Evolutionary conservation across 1,140 invertebrate genomes (phyloP).

Genomic region (Agrypnia vestita): DNA sequence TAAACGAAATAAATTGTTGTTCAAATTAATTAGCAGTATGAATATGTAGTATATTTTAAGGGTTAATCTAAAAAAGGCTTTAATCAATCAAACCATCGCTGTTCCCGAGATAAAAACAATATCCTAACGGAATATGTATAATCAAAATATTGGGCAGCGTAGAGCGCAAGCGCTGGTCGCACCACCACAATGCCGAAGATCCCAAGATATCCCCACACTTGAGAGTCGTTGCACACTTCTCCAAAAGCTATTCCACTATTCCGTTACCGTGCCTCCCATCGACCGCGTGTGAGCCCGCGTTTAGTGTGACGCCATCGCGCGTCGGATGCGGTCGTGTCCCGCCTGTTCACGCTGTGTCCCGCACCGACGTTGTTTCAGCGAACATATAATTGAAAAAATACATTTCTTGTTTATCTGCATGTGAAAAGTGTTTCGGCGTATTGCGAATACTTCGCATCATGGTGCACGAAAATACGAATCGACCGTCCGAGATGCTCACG

Average conservation of each 20-base stretch:
- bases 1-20: no score
- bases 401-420: conserved; percentile 15
- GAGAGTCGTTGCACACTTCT: conserved; percentile 28
- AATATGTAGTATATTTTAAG: no score
- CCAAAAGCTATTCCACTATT: conserved; percentile 41
- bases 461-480: conserved; percentile 1
- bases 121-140: conserved; percentile 27
- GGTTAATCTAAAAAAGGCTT: background rate
- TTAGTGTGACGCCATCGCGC: conserved; percentile 54
- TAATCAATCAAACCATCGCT: conserved; percentile 22
- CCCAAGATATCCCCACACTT: conserved; percentile 37
- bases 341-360: background rate
- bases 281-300: conserved; percentile 47
- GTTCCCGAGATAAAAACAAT: conserved; percentile 29
- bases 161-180: conserved; percentile 30
- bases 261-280: conserved; percentile 47
- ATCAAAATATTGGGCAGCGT: conserved; percentile 36
- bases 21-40: no score
- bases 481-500: conserved; percentile 18
- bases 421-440: conserved; percentile 25
- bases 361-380: conserved; percentile 14
- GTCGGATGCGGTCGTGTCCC: conserved; percentile 37
- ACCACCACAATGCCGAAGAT: conserved; percentile 29
- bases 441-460: conserved; percentile 8
- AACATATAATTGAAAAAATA: conserved; percentile 34